Evolutionary conservation across 2,113 vertebrate genomes (phyloP), one percentile per base, ranked within the genome.

Genomic region (Heterotis niloticus): DNA sequence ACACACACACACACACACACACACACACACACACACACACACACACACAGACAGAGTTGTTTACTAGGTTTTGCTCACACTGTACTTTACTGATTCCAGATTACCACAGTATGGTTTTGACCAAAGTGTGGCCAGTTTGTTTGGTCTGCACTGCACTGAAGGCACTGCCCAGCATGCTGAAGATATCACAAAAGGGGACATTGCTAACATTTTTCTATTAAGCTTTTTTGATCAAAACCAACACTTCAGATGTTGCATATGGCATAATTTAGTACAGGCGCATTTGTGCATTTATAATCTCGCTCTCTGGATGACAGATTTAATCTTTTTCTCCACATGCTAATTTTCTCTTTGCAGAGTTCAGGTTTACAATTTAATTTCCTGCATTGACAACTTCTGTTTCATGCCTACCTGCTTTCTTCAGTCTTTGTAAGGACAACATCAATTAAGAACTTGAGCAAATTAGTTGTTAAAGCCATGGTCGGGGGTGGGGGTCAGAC

Each of bases 381-480:
- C 23, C 64, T 72, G 34, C 28, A 60, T 34, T 26, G 59, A 60
- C 59, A 12, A 76, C 34, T 56, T 57, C 51, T 59, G 23, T 44
- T 78, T 59, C 69, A 29, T 52, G 59, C 59, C 28, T 23, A 17
- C 51, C 74, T 64, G 59, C 24, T 75, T 56, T 56, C n/a, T 10
- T 57, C 73, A n/a, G 24, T 75, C 26, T 75, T 18, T 75, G 5
- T 44, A 34, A 24, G 28, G 82, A 82, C 82, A 81, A 87, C 82
- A 84, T 85, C 85, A 85, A 68, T n/a, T 62, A 77, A 56, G 75
- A 76, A 81, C 84, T 79, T 75, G 7, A 80, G 52, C 75, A 18
- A 20, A 44, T 23, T 54, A 76, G 34, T 64, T 54, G 59, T 29
- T 81, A 60, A 67, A 29, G 44, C 26, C 64, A 52, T 17, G 80